phyloP scores from a whole-genome alignment of 2,888 invertebrate species.

The Sipunculus nudus region DNA sequence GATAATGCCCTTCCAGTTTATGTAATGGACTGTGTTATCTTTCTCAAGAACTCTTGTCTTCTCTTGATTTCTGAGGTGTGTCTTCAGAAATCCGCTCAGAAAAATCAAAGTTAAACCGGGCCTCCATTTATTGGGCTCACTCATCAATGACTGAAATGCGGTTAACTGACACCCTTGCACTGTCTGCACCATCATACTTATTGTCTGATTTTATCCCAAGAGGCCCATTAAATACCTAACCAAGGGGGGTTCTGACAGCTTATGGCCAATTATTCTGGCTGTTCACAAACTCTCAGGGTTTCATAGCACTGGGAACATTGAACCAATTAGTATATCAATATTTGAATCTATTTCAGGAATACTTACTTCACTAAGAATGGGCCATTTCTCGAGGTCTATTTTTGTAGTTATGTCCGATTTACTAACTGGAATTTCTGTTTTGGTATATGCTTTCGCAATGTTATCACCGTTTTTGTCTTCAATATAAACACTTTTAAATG shows the following conservation, averaged over 20 bases:
- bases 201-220: no score
- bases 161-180: no score
- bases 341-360: neutral
- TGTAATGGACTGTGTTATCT: neutral
- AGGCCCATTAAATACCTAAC: conserved; percentile 10
- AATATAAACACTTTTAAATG: no score
- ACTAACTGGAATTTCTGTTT: neutral
- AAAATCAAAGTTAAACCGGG: neutral
- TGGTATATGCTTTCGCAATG: neutral
- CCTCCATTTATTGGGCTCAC: neutral
- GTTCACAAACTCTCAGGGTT: neutral
- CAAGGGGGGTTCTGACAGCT: conserved; percentile 1
- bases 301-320: neutral
- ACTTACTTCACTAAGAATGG: neutral
- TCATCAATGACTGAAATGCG: neutral
- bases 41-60: neutral
- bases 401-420: no score
- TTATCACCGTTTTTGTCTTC: neutral
- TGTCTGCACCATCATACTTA: no score
- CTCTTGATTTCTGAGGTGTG: neutral
- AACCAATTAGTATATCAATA: conserved; percentile 2
- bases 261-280: conserved; percentile 3
- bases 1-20: conserved; percentile 2
- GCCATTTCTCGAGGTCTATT: neutral
- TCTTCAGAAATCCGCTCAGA: no score